phyloP scores from a whole-genome alignment of 2,797 vertebrate genomes.

The Tachyglossus aculeatus region DNA sequence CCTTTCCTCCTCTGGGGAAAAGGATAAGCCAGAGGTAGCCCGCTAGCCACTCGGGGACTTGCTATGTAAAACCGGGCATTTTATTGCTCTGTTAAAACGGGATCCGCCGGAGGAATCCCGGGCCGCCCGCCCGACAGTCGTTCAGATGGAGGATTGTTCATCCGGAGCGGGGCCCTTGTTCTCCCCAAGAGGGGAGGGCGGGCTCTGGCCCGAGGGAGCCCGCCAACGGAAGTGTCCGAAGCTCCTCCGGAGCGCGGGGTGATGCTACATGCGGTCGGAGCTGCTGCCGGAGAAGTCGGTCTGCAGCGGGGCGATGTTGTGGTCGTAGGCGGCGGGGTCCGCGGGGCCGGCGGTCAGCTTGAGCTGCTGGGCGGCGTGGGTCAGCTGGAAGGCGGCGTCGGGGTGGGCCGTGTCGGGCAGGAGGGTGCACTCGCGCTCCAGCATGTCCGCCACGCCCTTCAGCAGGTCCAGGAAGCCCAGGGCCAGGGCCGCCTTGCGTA shows the following conservation, averaged over 20 bases:
- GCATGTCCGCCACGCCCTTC: conserved; percentile 93
- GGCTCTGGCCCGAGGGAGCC: too few species aligned
- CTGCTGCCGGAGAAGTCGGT: conserved; percentile 90
- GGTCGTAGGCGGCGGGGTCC: conserved; percentile 89
- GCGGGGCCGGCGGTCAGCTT: conserved; percentile 90
- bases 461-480: conserved; percentile 97
- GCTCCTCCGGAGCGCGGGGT: not conserved
- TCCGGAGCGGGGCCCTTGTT: too few species aligned
- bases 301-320: conserved; percentile 93
- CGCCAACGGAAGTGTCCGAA: not conserved
- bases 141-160: too few species aligned
- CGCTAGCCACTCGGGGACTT: too few species aligned
- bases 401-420: conserved; percentile 95
- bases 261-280: conserved; percentile 74
- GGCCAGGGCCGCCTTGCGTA: conserved; percentile 93
- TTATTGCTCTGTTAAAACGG: too few species aligned
- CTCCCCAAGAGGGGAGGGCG: too few species aligned
- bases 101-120: too few species aligned
- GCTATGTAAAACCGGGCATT: too few species aligned
- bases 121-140: too few species aligned
- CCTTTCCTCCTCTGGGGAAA: too few species aligned
- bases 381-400: conserved; percentile 94
- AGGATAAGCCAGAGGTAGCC: too few species aligned
- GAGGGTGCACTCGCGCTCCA: conserved; percentile 94
- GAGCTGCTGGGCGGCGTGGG: conserved; percentile 93